Evolutionary conservation across 2,113 vertebrate genomes (phyloP).

Genomic region (Myiozetetes cayanensis): DNA sequence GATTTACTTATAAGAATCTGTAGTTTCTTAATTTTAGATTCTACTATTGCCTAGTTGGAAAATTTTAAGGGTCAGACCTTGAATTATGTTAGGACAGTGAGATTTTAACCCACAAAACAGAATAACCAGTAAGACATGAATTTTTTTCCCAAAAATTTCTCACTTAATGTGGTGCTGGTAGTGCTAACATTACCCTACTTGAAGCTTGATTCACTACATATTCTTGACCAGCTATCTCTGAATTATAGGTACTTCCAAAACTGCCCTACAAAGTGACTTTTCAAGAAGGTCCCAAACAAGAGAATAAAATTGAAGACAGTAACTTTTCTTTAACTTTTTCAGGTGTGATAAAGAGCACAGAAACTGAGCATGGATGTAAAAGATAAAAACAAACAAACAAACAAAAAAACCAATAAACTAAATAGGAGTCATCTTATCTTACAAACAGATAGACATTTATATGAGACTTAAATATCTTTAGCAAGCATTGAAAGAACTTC

Average conservation of each 20-base stretch:
- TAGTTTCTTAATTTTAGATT: background rate
- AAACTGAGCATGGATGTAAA: background rate
- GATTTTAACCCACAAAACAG: background rate
- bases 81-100: accelerated
- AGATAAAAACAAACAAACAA: background rate
- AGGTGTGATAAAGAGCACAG: background rate
- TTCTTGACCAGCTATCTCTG: background rate
- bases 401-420: background rate
- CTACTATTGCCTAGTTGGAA: background rate
- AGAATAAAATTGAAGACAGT: background rate
- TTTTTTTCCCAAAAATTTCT: background rate
- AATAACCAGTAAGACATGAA: background rate
- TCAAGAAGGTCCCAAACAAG: background rate
- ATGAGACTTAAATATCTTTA: background rate
- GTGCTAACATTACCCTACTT: background rate
- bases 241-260: background rate
- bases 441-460: background rate
- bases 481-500: background rate
- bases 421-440: background rate
- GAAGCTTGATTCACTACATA: background rate
- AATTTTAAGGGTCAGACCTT: background rate
- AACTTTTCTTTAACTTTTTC: background rate
- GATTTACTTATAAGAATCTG: background rate
- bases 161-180: background rate
- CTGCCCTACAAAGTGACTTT: background rate